A percentile compares a stretch with the other conserved stretches of the same genome.
Conservation (phyloP, 2,888 invertebrate species). For the Monoplex corrugatus region DNA sequence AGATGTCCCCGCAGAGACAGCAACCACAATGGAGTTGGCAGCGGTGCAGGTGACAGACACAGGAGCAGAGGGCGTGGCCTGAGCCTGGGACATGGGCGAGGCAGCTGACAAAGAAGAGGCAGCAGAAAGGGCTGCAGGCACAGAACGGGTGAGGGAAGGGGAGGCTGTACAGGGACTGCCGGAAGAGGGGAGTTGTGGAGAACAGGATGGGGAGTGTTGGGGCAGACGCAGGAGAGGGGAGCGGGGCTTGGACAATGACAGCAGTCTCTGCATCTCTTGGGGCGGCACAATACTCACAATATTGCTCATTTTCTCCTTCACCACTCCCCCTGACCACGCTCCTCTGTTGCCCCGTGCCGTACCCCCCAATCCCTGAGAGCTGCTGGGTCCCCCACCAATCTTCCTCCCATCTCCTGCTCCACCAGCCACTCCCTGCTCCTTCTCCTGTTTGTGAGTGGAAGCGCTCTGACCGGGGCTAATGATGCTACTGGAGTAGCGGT, state of each 20-base stretch:
- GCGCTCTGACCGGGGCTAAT: not conserved
- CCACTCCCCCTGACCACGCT: slow-evolving; percentile 25
- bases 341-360: not conserved
- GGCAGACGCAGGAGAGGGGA: not conserved
- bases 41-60: not conserved
- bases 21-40: not conserved
- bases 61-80: not conserved
- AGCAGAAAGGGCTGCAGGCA: not conserved
- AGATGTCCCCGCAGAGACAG: not conserved
- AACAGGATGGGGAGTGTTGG: not conserved
- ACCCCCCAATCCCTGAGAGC: no score
- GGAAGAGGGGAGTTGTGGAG: not conserved
- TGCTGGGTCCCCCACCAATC: not conserved
- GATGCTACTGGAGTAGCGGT: no score
- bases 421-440: not conserved
- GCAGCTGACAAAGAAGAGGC: not conserved
- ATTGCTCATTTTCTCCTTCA: slow-evolving; percentile 33
- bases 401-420: no score
- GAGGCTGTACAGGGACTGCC: not conserved
- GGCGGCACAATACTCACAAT: slow-evolving; percentile 20
- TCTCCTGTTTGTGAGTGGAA: no score
- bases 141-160: not conserved
- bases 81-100: not conserved
- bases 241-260: not conserved
- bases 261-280: slow-evolving; percentile 32